Conservation (phyloP, 2,113 vertebrate genomes). For the Phyllostomus hastatus region DNA sequence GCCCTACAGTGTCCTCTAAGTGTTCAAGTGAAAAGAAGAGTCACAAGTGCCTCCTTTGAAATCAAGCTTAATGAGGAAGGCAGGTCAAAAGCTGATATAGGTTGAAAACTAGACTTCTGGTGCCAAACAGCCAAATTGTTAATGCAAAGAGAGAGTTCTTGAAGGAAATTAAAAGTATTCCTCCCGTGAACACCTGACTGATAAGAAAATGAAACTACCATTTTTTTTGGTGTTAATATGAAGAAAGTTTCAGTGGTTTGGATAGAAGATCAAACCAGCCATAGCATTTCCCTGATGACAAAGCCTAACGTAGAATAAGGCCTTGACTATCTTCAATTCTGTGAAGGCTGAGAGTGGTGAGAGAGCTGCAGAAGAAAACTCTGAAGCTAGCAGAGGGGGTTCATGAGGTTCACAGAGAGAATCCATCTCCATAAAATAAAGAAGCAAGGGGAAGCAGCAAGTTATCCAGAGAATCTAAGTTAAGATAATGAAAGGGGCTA, state of each 20-base stretch:
- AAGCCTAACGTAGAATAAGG: background rate
- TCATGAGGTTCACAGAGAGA: background rate
- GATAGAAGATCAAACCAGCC: background rate
- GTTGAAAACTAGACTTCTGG: background rate
- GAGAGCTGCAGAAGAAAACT: background rate
- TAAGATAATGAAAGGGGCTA: background rate
- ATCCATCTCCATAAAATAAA: background rate
- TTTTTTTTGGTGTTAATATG: background rate
- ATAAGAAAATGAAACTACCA: background rate
- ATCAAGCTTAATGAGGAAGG: background rate
- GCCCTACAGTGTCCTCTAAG: background rate
- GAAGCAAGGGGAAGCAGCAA: background rate
- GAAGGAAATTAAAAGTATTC: background rate
- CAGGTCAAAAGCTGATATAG: background rate
- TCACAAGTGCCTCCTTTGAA: background rate
- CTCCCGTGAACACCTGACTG: background rate
- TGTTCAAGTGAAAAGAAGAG: background rate
- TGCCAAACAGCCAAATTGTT: background rate
- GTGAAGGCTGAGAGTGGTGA: background rate
- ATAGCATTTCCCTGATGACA: background rate
- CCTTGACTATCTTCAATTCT: background rate
- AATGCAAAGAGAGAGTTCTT: background rate
- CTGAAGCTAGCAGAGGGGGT: background rate
- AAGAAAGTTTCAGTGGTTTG: background rate
- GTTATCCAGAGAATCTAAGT: background rate